A percentile compares a stretch with the other conserved stretches of the same genome.
Evolutionary conservation across 2,797 vertebrate species (phyloP).

Genomic region (Myotis vivesi): DNA sequence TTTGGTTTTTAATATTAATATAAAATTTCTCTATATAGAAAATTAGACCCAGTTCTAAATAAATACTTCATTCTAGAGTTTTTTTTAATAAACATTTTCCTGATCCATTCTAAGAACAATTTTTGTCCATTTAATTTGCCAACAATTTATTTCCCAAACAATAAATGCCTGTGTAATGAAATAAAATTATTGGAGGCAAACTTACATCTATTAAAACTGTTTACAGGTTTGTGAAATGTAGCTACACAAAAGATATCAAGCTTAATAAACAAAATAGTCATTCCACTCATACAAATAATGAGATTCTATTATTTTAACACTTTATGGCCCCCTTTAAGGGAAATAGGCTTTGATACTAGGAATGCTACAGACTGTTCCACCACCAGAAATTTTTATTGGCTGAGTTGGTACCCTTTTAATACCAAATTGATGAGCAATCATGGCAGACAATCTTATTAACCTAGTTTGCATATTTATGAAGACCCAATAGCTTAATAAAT

Average conservation of each 20-base stretch:
- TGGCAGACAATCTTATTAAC: conserved; percentile 69
- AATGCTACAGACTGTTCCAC: conserved; percentile 12
- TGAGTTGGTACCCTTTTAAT: conserved; percentile 72
- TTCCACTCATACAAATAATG: conserved; percentile 58
- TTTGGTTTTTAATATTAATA: neutral
- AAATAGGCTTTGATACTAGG: conserved; percentile 46
- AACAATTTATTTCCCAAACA: conserved; percentile 49
- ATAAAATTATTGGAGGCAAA: conserved; percentile 49
- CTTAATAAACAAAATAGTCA: conserved; percentile 56
- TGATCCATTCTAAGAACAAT: neutral
- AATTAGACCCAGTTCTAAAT: neutral
- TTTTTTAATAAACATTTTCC: conserved; percentile 5
- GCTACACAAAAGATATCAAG: conserved; percentile 61
- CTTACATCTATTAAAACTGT: conserved; percentile 52
- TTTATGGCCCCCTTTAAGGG: conserved; percentile 65
- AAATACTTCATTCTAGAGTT: neutral
- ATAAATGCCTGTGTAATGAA: conserved; percentile 31
- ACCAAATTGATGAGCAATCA: conserved; percentile 71
- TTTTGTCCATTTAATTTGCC: conserved; percentile 54
- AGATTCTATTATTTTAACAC: conserved; percentile 64
- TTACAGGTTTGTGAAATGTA: conserved; percentile 47
- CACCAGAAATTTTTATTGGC: conserved; percentile 68
- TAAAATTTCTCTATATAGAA: neutral
- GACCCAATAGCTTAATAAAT: conserved; percentile 73
- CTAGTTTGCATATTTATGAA: conserved; percentile 76